Conservation (phyloP, 2,888 invertebrate genomes). For the Lasioglossum calceatum region DNA sequence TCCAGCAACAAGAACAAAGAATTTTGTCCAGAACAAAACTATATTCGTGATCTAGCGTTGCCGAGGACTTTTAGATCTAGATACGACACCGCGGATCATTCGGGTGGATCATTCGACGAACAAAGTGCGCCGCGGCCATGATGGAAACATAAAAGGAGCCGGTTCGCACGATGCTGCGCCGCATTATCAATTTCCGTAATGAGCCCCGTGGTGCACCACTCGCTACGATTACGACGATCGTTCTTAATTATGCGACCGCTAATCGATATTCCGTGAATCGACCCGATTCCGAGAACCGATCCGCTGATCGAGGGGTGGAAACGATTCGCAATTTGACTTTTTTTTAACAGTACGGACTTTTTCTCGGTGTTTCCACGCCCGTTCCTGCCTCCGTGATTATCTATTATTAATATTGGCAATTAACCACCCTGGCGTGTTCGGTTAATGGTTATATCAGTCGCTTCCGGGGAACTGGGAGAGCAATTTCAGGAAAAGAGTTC, state of each 20-base stretch:
- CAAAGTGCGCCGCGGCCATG: neutral
- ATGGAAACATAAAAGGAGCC: slow-evolving; percentile 15
- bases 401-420: neutral
- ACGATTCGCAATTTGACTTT: neutral
- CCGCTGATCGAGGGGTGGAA: neutral
- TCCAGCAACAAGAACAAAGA: neutral
- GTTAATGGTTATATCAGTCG: neutral
- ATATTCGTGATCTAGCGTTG: neutral
- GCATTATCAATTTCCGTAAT: slow-evolving; percentile 37
- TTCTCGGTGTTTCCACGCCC: neutral
- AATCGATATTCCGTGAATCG: slow-evolving; percentile 32
- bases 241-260: slow-evolving; percentile 32
- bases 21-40: neutral
- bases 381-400: neutral
- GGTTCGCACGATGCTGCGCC: neutral
- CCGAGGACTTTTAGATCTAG: neutral
- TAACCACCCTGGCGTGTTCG: neutral
- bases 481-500: neutral
- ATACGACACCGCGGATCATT: neutral
- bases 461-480: neutral
- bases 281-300: slow-evolving; percentile 22
- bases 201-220: neutral
- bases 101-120: neutral
- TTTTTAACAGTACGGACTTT: neutral
- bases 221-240: slow-evolving; percentile 21